Percentiles rank a stretch among this genome's conserved stretches.
Conservation (phyloP, 2,797 vertebrate species). For the Hyperoplus lanceolatus region DNA sequence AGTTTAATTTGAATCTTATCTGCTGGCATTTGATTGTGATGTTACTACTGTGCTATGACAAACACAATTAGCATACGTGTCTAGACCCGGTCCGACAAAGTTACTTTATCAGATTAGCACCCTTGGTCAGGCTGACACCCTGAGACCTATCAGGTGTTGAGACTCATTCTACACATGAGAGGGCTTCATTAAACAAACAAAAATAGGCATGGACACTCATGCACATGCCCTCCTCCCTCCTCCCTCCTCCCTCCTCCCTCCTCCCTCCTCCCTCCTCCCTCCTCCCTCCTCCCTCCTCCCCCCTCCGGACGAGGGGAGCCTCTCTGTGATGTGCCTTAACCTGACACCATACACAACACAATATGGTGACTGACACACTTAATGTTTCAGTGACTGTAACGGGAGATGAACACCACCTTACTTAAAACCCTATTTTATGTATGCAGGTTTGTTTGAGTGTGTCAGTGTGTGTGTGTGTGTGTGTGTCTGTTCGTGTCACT, state of each 20-base stretch:
- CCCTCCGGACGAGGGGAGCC: conserved; percentile 1
- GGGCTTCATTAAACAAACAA: conserved; percentile 43
- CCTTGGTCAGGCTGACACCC: conserved; percentile 31
- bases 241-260: no score
- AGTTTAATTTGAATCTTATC: conserved; percentile 17
- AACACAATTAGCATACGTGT: conserved; percentile 24
- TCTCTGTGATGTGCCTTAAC: conserved; percentile 54
- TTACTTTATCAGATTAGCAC: conserved; percentile 53
- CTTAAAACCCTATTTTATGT: conserved; percentile 39
- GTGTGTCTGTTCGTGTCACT: not conserved
- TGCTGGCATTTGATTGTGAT: not conserved
- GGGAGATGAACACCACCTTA: conserved; percentile 57
- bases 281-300: not conserved
- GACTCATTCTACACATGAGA: conserved; percentile 65
- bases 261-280: no score
- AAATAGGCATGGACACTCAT: conserved; percentile 8
- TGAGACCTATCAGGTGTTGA: conserved; percentile 54
- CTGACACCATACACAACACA: conserved; percentile 69
- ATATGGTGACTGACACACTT: conserved; percentile 69
- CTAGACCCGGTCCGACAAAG: conserved; percentile 42
- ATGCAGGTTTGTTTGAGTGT: conserved; percentile 24
- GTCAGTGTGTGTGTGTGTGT: conserved; percentile 5
- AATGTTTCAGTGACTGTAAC: conserved; percentile 80
- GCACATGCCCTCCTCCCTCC: not conserved
- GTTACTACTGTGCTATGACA: not conserved